Conservation (phyloP, 1,140 invertebrate species). For the Rhizoglyphus robini region DNA sequence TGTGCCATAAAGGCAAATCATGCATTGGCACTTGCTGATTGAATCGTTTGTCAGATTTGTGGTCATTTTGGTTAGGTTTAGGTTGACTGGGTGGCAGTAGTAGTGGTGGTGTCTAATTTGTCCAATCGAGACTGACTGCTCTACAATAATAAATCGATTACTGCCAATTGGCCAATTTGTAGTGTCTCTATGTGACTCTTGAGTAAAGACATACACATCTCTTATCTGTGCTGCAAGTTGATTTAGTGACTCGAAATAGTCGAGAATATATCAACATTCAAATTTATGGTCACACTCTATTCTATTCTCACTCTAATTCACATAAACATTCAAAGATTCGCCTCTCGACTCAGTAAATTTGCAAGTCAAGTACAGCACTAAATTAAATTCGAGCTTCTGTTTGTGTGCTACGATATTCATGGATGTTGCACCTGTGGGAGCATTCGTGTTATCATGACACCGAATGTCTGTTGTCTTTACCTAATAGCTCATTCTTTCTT, state of each 20-base stretch:
- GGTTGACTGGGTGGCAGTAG: background rate
- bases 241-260: background rate
- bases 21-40: conserved; percentile 7
- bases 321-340: background rate
- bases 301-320: background rate
- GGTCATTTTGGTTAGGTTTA: background rate
- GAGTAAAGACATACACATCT: background rate
- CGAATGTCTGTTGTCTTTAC: no score
- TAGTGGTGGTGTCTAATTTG: background rate
- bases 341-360: background rate
- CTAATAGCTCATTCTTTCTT: no score
- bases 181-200: background rate
- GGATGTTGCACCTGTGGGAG: background rate
- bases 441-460: no score
- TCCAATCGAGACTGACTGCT: background rate
- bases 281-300: background rate
- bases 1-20: background rate
- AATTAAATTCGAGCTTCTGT: background rate
- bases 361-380: background rate
- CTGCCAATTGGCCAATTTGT: background rate
- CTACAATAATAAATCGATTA: background rate
- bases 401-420: background rate
- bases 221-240: conserved; percentile 3
- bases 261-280: background rate
- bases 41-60: conserved; percentile 1